Percentiles rank a stretch among this genome's conserved stretches.
Conservation (phyloP, 2,797 vertebrate genomes). For the Anableps anableps region DNA sequence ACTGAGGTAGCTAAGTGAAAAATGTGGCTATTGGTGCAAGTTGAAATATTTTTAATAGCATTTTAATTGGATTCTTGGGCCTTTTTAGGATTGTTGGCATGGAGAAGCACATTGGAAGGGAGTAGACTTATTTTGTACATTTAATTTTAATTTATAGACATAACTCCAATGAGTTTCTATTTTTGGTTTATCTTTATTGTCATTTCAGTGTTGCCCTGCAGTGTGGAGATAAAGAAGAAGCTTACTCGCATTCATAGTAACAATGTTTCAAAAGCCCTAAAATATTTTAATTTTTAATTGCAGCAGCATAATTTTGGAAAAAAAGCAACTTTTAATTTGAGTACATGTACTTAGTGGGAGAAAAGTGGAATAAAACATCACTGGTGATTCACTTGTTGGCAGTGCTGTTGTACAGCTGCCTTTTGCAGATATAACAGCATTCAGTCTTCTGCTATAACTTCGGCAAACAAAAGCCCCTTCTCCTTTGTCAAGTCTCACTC, state of each 20-base stretch:
- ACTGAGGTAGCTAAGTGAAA: no score
- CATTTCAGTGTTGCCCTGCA: background rate
- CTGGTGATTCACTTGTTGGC: background rate
- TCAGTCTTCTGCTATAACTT: background rate
- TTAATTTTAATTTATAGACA: background rate
- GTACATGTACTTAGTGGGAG: background rate
- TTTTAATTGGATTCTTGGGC: background rate
- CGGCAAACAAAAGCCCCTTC: background rate
- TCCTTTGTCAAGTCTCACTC: no score
- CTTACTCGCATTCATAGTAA: background rate
- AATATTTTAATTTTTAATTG: background rate
- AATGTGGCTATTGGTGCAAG: background rate
- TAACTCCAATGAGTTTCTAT: background rate
- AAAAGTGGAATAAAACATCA: background rate
- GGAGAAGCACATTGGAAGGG: background rate
- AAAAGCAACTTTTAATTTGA: background rate
- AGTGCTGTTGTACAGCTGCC: background rate
- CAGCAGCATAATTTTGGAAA: background rate
- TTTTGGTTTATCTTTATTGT: background rate
- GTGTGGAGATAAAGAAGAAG: background rate
- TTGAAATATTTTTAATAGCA: background rate
- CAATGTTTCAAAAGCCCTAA: background rate
- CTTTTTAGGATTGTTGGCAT: background rate
- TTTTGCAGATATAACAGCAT: background rate
- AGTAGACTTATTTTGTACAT: background rate